phyloP scores from a whole-genome alignment of 2,797 vertebrate genomes.

The Rallus crepitans region DNA sequence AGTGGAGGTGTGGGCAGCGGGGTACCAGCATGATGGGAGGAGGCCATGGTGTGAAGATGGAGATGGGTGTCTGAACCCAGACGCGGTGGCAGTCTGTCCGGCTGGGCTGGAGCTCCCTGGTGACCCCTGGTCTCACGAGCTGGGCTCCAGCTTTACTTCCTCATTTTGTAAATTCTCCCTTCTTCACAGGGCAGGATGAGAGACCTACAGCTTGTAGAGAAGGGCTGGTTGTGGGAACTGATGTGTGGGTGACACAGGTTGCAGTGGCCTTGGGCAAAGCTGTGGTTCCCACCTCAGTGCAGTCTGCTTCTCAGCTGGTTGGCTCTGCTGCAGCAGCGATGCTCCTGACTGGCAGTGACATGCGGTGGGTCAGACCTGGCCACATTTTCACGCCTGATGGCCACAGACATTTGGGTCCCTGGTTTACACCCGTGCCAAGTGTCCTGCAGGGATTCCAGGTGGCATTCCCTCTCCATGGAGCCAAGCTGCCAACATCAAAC shows the following conservation, averaged over 20 bases:
- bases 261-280: not conserved
- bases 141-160: not conserved
- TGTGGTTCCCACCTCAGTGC: rapidly evolving
- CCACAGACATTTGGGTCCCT: not conserved
- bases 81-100: not conserved
- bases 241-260: no score
- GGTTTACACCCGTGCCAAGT: not conserved
- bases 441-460: not conserved
- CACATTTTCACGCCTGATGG: rapidly evolving
- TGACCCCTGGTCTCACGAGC: not conserved
- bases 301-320: not conserved
- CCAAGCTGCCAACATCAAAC: rapidly evolving
- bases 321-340: not conserved
- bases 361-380: not conserved
- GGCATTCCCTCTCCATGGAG: not conserved
- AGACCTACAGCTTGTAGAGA: not conserved
- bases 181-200: not conserved
- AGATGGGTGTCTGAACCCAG: not conserved
- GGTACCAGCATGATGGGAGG: rapidly evolving
- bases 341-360: rapidly evolving
- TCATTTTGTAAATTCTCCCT: not conserved
- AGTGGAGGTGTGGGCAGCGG: not conserved
- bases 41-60: not conserved
- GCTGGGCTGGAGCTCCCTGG: not conserved
- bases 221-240: rapidly evolving